Percentiles rank a stretch among this genome's conserved stretches.
Conservation (phyloP, 2,888 invertebrate species). For the Synanthedon andrenaeformis region DNA sequence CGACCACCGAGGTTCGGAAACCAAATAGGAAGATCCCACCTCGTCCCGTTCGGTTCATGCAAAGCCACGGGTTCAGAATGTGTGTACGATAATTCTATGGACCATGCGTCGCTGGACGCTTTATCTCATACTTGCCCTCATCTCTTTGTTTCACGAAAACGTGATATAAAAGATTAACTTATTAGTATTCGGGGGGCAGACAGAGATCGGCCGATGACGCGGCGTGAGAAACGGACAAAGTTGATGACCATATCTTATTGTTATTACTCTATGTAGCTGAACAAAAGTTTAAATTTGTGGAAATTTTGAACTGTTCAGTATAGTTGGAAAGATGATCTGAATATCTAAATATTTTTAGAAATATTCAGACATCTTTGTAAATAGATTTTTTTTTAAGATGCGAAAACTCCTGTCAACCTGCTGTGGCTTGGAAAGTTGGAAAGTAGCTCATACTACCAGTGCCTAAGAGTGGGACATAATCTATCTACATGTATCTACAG, state of each 20-base stretch:
- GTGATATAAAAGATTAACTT: conserved; percentile 68
- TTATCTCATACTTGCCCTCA: conserved; percentile 53
- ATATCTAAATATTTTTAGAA: too few species aligned
- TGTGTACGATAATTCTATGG: conserved; percentile 15
- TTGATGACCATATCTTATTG: background rate
- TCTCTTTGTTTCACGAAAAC: conserved; percentile 66
- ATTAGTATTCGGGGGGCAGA: conserved; percentile 59
- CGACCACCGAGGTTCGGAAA: conserved; percentile 45
- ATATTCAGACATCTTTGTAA: too few species aligned
- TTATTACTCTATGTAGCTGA: background rate
- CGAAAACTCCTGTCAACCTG: too few species aligned
- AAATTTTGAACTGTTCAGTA: too few species aligned
- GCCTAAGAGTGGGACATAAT: too few species aligned
- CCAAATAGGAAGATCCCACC: conserved; percentile 25
- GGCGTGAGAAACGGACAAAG: conserved; percentile 38
- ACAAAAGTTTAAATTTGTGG: too few species aligned
- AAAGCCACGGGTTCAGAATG: background rate
- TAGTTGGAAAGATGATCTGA: too few species aligned
- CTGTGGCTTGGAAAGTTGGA: too few species aligned
- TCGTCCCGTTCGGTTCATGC: conserved; percentile 13
- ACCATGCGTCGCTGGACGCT: conserved; percentile 33
- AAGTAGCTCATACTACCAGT: too few species aligned
- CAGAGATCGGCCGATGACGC: conserved; percentile 35
- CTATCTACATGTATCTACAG: too few species aligned
- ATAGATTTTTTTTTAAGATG: too few species aligned